phyloP scores from a whole-genome alignment of 2,888 invertebrate genomes.

The Caenorhabditis sinica region DNA sequence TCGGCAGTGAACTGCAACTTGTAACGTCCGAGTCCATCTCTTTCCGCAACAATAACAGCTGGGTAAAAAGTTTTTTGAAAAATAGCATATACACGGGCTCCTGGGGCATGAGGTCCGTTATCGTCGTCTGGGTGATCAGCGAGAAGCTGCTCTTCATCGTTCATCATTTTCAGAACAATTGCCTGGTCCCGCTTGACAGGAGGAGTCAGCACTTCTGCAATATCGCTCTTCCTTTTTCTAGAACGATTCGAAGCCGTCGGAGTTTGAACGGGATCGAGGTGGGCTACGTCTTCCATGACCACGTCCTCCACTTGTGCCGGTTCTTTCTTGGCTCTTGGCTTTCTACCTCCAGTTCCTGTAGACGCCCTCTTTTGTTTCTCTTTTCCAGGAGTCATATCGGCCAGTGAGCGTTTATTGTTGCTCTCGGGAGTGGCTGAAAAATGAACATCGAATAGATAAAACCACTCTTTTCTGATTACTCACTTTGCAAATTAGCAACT shows the following conservation, averaged over 20 bases:
- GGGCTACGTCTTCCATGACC: slow-evolving; percentile 23
- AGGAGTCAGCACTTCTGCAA: neutral
- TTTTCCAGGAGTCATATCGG: slow-evolving; percentile 71
- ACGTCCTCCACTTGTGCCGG: slow-evolving; percentile 24
- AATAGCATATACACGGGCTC: slow-evolving; percentile 81
- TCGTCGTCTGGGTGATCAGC: slow-evolving; percentile 79
- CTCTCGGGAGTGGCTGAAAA: slow-evolving; percentile 12
- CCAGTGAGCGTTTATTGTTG: slow-evolving; percentile 55
- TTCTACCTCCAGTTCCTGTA: slow-evolving; percentile 24
- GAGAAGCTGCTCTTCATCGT: slow-evolving; percentile 74
- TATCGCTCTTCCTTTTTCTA: slow-evolving; percentile 63
- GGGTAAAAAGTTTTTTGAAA: slow-evolving; percentile 81
- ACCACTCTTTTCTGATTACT: neutral
- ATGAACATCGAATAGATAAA: neutral
- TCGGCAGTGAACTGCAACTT: slow-evolving; percentile 80
- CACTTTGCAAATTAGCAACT: slow-evolving; percentile 56
- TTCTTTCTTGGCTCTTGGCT: slow-evolving; percentile 40
- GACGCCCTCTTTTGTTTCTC: slow-evolving; percentile 47
- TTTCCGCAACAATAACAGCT: slow-evolving; percentile 74
- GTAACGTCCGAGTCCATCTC: slow-evolving; percentile 80
- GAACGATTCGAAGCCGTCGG: slow-evolving; percentile 23
- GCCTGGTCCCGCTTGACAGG: slow-evolving; percentile 57
- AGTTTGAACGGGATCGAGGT: slow-evolving; percentile 14
- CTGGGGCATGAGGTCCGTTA: slow-evolving; percentile 70
- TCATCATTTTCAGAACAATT: slow-evolving; percentile 56